A percentile compares a stretch with the other conserved stretches of the same genome.
Evolutionary conservation across 2,113 vertebrate genomes (phyloP).

Genomic region (Neoarius graeffei): DNA sequence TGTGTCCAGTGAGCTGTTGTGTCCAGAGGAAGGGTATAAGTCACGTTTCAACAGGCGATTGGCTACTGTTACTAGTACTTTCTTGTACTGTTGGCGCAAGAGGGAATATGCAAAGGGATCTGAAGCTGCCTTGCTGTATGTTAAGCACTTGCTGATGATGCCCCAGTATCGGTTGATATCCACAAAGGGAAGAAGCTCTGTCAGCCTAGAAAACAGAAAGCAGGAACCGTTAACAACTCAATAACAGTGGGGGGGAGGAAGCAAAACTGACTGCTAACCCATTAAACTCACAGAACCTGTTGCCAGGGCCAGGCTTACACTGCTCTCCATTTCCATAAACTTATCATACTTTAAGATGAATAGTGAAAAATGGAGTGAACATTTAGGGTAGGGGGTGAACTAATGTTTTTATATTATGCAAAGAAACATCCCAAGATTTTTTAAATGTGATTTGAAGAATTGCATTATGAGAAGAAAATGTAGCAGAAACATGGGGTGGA

Average conservation of each 20-base stretch:
- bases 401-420: not conserved
- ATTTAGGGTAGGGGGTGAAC: too few species aligned
- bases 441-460: not conserved
- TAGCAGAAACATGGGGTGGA: not conserved
- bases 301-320: not conserved
- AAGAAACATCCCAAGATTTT: not conserved
- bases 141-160: slow-evolving; percentile 83
- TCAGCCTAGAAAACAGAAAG: slow-evolving; percentile 72
- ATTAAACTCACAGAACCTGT: not conserved
- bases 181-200: slow-evolving; percentile 79
- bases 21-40: slow-evolving; percentile 80
- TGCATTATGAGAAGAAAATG: not conserved
- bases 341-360: not conserved
- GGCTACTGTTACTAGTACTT: slow-evolving; percentile 77
- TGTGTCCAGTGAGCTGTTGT: slow-evolving; percentile 80
- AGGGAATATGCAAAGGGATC: slow-evolving; percentile 82
- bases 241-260: not conserved
- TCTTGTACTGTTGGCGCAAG: slow-evolving; percentile 81
- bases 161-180: slow-evolving; percentile 82
- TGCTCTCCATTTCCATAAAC: too few species aligned
- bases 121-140: slow-evolving; percentile 83
- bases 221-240: slow-evolving; percentile 15
- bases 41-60: slow-evolving; percentile 80
- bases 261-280: not conserved
- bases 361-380: not conserved